phyloP scores from a whole-genome alignment of 2,113 vertebrate genomes.

The Cyanoderma ruficeps region DNA sequence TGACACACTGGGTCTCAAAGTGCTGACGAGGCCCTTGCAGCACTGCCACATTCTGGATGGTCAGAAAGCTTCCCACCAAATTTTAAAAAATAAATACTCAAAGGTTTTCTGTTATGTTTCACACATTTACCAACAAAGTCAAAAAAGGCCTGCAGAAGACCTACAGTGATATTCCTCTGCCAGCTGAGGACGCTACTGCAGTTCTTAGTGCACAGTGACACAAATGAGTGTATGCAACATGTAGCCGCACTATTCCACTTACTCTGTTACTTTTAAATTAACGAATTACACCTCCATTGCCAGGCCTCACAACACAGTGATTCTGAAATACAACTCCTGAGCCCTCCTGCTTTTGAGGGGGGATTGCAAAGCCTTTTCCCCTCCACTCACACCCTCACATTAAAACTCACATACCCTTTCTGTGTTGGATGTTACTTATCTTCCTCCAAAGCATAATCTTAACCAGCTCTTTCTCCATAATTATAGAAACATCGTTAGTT shows the following conservation, averaged over 20 bases:
- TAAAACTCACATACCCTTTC: neutral
- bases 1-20: neutral
- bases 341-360: neutral
- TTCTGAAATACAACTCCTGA: neutral
- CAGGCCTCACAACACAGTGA: neutral
- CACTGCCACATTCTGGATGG: neutral
- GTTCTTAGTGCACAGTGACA: neutral
- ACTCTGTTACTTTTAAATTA: neutral
- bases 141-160: no score
- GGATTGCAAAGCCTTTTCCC: neutral
- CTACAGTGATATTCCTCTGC: neutral
- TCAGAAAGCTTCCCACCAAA: neutral
- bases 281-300: neutral
- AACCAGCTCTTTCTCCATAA: neutral
- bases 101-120: neutral
- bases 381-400: no score
- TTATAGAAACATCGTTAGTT: neutral
- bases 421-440: neutral
- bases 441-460: neutral
- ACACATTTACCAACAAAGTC: neutral
- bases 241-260: neutral
- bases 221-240: neutral
- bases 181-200: neutral
- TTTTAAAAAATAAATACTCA: neutral
- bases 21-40: neutral